These are phyloP conservation scores for Rafetus swinhoei DNA, from an alignment of 2,113 vertebrate species.

Conservation along the genomic window DNA sequence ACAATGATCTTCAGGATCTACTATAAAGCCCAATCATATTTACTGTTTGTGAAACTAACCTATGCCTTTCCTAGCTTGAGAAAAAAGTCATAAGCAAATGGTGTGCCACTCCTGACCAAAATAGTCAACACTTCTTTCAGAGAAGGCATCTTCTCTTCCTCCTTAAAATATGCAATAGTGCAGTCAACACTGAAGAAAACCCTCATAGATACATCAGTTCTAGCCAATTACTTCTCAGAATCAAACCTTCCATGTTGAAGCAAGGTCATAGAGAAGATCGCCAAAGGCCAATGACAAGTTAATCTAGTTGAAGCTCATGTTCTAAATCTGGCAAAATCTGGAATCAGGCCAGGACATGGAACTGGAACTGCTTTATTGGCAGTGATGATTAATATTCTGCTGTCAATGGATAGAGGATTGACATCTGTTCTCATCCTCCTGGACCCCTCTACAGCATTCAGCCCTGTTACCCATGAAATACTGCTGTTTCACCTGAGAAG, in stretches of 20 bases:
- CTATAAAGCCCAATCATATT: neutral
- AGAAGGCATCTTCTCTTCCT: no score
- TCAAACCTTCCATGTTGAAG: neutral
- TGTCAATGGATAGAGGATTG: neutral
- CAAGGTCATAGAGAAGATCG: neutral
- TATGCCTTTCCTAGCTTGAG: neutral
- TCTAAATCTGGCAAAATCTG: accelerated
- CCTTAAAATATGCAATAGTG: neutral
- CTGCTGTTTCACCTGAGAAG: neutral
- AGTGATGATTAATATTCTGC: neutral
- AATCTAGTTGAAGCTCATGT: neutral
- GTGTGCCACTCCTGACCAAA: neutral
- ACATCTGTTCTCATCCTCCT: neutral
- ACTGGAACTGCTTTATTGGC: neutral
- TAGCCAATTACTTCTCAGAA: accelerated
- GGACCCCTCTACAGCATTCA: neutral
- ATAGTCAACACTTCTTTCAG: neutral
- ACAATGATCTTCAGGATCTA: neutral
- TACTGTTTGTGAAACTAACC: neutral
- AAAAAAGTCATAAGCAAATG: neutral
- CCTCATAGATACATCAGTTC: neutral
- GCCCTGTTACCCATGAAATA: neutral
- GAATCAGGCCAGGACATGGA: neutral
- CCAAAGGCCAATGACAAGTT: neutral
- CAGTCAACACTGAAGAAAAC: neutral